Percentiles rank a stretch among this genome's conserved stretches.
phyloP scores from a whole-genome alignment of 1,140 invertebrate species.

The Microplitis demolitor region DNA sequence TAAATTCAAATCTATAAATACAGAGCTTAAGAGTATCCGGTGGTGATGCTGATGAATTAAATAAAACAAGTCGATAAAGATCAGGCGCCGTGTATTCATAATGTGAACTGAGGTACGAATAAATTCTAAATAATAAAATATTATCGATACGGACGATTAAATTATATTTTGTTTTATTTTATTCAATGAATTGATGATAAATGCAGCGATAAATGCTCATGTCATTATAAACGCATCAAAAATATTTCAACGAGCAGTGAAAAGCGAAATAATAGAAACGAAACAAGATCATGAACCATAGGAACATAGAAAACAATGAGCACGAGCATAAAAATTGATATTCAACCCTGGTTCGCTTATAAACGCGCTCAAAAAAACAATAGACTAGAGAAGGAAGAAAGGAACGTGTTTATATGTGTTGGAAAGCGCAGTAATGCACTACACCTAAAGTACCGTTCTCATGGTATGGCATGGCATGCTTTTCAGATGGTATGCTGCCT shows the following conservation, averaged over 20 bases:
- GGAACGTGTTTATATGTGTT: neutral
- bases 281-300: neutral
- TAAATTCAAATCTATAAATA: too few relatives aligned
- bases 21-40: too few relatives aligned
- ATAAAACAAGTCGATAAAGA: too few relatives aligned
- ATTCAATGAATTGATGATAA: neutral
- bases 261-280: neutral
- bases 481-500: neutral
- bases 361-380: neutral
- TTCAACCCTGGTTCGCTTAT: neutral
- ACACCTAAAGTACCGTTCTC: constrained; percentile 9
- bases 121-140: too few relatives aligned
- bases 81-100: too few relatives aligned
- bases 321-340: neutral
- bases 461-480: neutral
- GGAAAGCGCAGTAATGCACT: neutral
- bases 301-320: neutral
- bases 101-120: too few relatives aligned
- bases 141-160: too few relatives aligned
- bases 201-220: neutral
- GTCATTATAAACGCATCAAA: too few relatives aligned
- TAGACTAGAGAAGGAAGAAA: neutral
- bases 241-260: too few relatives aligned
- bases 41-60: too few relatives aligned
- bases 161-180: too few relatives aligned